Evolutionary conservation across 2,113 vertebrate genomes (phyloP).

Genomic region (Syrrhaptes paradoxus): DNA sequence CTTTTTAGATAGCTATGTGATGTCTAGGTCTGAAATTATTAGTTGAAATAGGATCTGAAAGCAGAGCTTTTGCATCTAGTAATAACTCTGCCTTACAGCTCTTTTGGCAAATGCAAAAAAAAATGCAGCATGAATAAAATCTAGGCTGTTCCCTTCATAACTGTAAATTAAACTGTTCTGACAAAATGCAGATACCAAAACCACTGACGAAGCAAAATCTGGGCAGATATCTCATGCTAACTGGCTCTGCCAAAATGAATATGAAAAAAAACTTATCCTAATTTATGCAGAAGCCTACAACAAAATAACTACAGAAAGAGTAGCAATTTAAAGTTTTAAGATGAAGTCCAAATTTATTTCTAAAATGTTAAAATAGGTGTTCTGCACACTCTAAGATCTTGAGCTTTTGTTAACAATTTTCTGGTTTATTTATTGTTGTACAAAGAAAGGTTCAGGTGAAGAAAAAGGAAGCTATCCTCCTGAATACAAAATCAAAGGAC

Average conservation of each 20-base stretch:
- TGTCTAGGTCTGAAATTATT: slow-evolving; percentile 40
- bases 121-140: neutral
- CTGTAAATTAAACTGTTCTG: slow-evolving; percentile 23
- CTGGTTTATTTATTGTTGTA: neutral
- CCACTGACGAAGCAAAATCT: slow-evolving; percentile 23
- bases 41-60: slow-evolving; percentile 51
- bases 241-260: neutral
- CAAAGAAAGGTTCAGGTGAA: neutral
- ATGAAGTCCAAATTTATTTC: neutral
- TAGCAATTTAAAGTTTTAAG: neutral
- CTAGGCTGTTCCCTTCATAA: neutral
- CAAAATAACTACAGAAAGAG: neutral
- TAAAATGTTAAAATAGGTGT: neutral
- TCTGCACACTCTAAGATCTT: neutral
- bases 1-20: slow-evolving; percentile 34
- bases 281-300: neutral
- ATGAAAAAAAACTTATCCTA: neutral
- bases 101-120: slow-evolving; percentile 20
- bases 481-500: neutral
- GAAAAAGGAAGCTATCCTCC: neutral
- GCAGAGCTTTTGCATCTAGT: neutral
- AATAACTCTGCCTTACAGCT: slow-evolving; percentile 28
- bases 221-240: neutral
- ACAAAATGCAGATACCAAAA: slow-evolving; percentile 25
- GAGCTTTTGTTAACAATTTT: neutral